Percentiles rank a stretch among this genome's conserved stretches.
These are phyloP conservation scores for Hypsopygia costalis DNA, from an alignment of 2,888 invertebrate species.

Conservation along the genomic window DNA sequence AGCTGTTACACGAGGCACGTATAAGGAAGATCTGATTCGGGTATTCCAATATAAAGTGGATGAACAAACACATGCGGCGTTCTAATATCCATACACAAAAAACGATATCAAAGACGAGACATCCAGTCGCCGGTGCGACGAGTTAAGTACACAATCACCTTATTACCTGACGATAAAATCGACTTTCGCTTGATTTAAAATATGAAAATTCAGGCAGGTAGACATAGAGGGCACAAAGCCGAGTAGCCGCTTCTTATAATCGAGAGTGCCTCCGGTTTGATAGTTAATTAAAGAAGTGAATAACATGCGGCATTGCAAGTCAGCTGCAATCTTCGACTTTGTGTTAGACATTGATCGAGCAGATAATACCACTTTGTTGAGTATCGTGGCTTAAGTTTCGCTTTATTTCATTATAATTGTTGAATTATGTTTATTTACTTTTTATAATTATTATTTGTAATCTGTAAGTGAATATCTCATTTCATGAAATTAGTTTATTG, in stretches of 20 bases:
- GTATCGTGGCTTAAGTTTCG: too few relatives aligned
- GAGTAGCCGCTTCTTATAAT: constrained; percentile 71
- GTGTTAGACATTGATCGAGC: constrained; percentile 33
- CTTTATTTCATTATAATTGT: too few relatives aligned
- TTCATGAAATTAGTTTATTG: too few relatives aligned
- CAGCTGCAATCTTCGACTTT: constrained; percentile 66
- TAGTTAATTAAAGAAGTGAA: constrained; percentile 78
- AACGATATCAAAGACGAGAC: constrained; percentile 68
- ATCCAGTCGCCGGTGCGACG: constrained; percentile 55
- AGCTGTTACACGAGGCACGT: background rate
- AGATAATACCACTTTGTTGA: constrained; percentile 27
- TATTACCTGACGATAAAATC: constrained; percentile 35
- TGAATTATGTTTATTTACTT: too few relatives aligned
- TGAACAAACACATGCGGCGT: constrained; percentile 43
- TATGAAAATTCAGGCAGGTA: constrained; percentile 39
- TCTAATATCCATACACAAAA: constrained; percentile 50
- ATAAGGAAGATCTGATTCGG: constrained; percentile 17
- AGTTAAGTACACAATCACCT: constrained; percentile 22
- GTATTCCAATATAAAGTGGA: constrained; percentile 44
- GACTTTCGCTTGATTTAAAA: constrained; percentile 29
- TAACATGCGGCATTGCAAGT: constrained; percentile 69
- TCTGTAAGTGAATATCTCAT: too few relatives aligned
- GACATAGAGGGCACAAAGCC: constrained; percentile 57
- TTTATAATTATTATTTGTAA: too few relatives aligned
- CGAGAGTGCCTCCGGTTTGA: constrained; percentile 72